Conservation (phyloP, 2,888 invertebrate genomes). For the Callyntrura sp. region DNA sequence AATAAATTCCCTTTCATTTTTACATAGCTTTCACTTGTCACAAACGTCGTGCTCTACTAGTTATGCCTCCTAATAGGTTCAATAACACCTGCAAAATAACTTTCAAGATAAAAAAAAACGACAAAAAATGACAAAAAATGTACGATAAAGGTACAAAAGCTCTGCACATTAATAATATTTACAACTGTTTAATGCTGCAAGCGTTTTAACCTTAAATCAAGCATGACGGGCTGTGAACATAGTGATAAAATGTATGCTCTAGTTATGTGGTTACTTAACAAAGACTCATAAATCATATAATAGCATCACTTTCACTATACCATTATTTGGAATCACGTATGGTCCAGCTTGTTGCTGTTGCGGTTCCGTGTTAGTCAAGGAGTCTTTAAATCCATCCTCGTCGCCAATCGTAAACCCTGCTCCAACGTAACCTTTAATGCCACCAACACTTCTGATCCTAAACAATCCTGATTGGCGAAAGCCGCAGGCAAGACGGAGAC, state of each 20-base stretch:
- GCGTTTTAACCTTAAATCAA: neutral
- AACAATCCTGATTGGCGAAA: conserved; percentile 97
- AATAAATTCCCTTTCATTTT: neutral
- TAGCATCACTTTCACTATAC: conserved; percentile 55
- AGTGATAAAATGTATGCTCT: neutral
- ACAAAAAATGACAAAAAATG: no score
- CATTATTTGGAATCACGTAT: conserved; percentile 55
- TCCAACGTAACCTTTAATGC: conserved; percentile 88
- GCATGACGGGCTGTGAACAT: neutral
- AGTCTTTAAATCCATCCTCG: conserved; percentile 94
- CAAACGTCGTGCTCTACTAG: no score
- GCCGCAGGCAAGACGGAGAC: conserved; percentile 95
- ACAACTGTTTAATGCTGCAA: no score
- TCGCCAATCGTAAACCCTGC: conserved; percentile 95
- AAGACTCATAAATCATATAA: no score
- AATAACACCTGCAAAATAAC: no score
- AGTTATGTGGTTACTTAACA: no score
- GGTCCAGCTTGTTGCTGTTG: conserved; percentile 87
- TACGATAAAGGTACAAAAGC: no score
- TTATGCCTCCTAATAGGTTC: no score
- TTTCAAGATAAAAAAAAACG: no score
- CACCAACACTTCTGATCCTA: conserved; percentile 95
- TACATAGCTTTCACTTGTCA: conserved; percentile 2
- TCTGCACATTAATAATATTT: no score
- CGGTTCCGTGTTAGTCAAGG: conserved; percentile 91